Percentiles rank a stretch among this genome's conserved stretches.
These are phyloP conservation scores for Axinella damicornis DNA, from an alignment of 37 sponge, comb jelly and placozoan genomes.

Conservation along the genomic window DNA sequence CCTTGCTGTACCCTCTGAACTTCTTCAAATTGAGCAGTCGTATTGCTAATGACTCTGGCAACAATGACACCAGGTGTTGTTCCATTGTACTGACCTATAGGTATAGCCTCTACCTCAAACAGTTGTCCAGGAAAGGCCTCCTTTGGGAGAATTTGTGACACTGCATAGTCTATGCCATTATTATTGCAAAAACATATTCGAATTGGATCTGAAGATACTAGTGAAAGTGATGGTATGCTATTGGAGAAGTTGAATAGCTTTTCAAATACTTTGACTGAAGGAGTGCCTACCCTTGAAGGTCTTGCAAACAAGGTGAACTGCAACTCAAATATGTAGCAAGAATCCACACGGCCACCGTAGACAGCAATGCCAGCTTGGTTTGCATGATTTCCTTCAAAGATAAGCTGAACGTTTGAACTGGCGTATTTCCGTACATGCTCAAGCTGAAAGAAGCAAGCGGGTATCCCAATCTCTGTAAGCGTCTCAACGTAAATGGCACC, in stretches of 20 bases:
- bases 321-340: background rate
- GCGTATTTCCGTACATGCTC: no score
- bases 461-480: no score
- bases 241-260: background rate
- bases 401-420: background rate
- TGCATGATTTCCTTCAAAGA: background rate
- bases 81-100: conserved; percentile 16
- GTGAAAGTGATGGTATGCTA: background rate
- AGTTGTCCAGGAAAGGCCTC: conserved; percentile 15
- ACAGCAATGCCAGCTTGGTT: background rate
- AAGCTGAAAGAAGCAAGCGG: no score
- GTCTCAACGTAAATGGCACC: no score
- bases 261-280: background rate
- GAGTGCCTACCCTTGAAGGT: background rate
- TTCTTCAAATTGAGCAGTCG: no score
- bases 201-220: background rate
- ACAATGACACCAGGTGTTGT: conserved; percentile 3
- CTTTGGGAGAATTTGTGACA: background rate
- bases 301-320: background rate
- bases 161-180: background rate
- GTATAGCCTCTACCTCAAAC: background rate
- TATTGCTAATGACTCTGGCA: background rate
- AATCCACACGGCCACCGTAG: conserved; percentile 6
- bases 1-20: no score
- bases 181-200: background rate